Evolutionary conservation across 2,888 invertebrate genomes (phyloP), one percentile per base, ranked within the genome.

Genomic region (Trichogramma evanescens): DNA sequence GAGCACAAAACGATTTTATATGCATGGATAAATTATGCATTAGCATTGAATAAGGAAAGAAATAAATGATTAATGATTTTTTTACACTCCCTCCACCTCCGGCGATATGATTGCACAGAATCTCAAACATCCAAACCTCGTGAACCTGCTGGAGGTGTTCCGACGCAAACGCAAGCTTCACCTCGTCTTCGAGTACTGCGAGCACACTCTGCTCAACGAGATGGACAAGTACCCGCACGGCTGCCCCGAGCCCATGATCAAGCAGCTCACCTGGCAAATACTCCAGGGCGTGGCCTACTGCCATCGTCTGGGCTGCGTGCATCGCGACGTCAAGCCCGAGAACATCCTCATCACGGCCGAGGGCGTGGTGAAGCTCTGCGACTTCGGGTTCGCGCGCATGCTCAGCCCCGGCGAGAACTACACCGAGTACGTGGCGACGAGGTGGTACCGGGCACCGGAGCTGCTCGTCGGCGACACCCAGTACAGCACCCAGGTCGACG

Each of bases 381-480:
- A 99, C 80, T 99, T 99, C 79, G 99, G 99, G 55, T 99, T 99
- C 79, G 99, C 99, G 0, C 84, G 99, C 71, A 91, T 96, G 85
- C 84, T 99, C 73, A 92, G 92, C 79, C 95, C 96, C 1, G 95
- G 93, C 1, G 98, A 98, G 82, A 93, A 95, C 78, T 99, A 97
- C 79, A 99, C 98, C 57, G 99, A 99, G 80, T 99, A 99, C 79
- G 99, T 99, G 67, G 98, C 98, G 50, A 99, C 99, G 45, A 84
- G 98, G 58, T 99, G 98, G 98, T 99, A 99, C 81, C 84, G 99
- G 63, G 93, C 96, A 5, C 98, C 98, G 0, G 98, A 99, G 78
- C 82, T 99, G 39, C 83, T 99, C 52, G 78, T 76, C 0, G 99
- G 98, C 0, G 98, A 99, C 79, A 95, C 95, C 13, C 88, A 90